Conservation (phyloP, 2,888 invertebrate genomes). For the Caenorhabditis sp. region DNA sequence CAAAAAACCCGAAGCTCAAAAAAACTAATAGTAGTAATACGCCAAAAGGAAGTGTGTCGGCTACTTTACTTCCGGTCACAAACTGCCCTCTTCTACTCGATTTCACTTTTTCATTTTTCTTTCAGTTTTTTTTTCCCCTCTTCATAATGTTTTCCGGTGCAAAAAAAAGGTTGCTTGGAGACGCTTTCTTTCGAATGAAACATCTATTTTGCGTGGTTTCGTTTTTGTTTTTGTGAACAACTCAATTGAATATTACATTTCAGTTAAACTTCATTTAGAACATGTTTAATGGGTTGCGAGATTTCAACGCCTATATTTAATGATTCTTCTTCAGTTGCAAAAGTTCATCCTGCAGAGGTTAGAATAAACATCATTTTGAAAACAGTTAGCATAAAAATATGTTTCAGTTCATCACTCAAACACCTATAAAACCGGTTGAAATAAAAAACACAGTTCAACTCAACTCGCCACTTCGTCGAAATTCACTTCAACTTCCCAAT, state of each 20-base stretch:
- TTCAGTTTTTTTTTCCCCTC: not conserved
- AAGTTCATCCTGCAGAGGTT: conserved; percentile 38
- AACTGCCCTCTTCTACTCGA: not conserved
- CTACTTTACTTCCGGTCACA: conserved; percentile 44
- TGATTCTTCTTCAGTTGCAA: conserved; percentile 4
- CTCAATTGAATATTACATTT: not conserved
- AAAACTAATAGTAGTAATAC: not conserved
- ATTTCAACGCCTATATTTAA: conserved; percentile 22
- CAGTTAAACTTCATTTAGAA: not conserved
- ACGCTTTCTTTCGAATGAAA: not conserved
- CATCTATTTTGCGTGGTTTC: not conserved
- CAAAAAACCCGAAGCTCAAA: not conserved
- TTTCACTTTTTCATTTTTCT: conserved; percentile 1
- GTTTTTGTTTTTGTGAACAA: not conserved
- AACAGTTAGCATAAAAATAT: not conserved
- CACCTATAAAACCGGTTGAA: conserved; percentile 25
- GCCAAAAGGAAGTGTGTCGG: conserved; percentile 26
- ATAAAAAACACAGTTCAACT: conserved; percentile 15
- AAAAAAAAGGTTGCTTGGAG: conserved; percentile 2
- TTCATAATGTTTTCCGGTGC: not conserved
- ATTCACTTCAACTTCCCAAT: not conserved
- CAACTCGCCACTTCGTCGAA: not conserved
- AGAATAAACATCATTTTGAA: not conserved
- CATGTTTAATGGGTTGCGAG: conserved; percentile 40
- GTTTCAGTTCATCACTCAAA: conserved; percentile 10